phyloP scores from a whole-genome alignment of 1,140 invertebrate species.

The Fopius arisanus region DNA sequence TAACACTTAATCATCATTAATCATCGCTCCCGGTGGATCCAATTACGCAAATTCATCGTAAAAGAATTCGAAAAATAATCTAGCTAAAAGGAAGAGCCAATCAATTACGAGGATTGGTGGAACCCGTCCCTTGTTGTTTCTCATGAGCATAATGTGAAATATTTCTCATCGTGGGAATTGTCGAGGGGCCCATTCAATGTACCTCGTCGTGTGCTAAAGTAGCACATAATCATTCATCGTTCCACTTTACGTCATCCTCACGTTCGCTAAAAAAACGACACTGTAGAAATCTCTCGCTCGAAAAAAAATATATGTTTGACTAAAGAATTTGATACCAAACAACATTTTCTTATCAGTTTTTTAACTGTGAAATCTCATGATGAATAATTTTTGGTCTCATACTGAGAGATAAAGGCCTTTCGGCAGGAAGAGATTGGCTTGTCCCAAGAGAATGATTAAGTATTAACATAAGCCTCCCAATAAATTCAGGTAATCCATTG shows the following conservation, averaged over 20 bases:
- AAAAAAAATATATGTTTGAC: no score
- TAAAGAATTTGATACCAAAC: no score
- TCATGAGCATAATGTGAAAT: neutral
- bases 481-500: no score
- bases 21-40: neutral
- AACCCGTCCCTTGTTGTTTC: neutral
- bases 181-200: neutral
- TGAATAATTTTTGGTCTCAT: no score
- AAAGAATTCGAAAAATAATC: neutral
- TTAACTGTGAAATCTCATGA: no score
- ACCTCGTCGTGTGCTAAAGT: neutral
- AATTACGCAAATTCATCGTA: neutral
- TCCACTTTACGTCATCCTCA: conserved; percentile 11
- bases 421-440: no score
- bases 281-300: neutral
- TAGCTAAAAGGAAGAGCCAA: neutral
- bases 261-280: neutral
- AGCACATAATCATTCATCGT: conserved; percentile 13
- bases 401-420: no score
- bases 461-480: no score
- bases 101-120: neutral
- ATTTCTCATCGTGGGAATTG: neutral
- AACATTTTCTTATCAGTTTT: no score
- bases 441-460: no score
- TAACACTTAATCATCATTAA: neutral